Base-by-base conservation (phyloP, 2,113 vertebrate species). In the Odobenus rosmarus region DNA sequence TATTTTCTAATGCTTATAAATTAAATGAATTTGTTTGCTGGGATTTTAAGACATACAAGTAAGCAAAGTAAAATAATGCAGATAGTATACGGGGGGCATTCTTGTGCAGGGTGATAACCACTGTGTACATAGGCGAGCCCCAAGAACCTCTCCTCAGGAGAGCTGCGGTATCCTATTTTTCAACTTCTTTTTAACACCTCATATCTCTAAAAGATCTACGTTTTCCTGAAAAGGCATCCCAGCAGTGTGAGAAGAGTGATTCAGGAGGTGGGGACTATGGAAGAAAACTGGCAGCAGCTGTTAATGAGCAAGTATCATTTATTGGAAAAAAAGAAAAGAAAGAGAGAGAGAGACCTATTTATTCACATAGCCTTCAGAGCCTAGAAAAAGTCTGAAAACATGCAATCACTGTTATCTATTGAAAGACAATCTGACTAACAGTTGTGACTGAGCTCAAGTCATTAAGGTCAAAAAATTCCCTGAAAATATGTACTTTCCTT, bases 401-500 rank as follows among this genome's bases (percentile, higher is more conserved):
- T 42, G 53, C 57, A 81, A 36, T 81, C 62, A 91, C 92, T 39
- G 82, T 55, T 89, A 84, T 90, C 95, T 94, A 94, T 13, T 31
- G 33, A 88, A 90, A 88, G 87, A 95, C 92, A 95, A 67, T 51
- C 24, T 77, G 62, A 96, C 79, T 59, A 91, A 93, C 67, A 83
- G 62, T 91, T 96, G 59, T 88, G 79, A 81, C 46, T 90, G 51
- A 86, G 10, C 15, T 96, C 76, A 91, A 55, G 89, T 83, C 67
- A 83, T 1, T 12, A 7, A 89, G 53, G 57, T 46, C 64, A 46
- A 86, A 85, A 88, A 86, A 71, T 33, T 42, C 59, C 39, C 62
- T 76, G 15, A 79, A 97, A 95, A 74, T 42, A 79, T 15, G 36
- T 46, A 33, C 64, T 71, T 72, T 51, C 86, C 11, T 85, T 7